Evolutionary conservation across 92 coral and sea anemone genomes (phyloP), one percentile per base, ranked within the genome.

Genomic region (Epizoanthus illoricatus): DNA sequence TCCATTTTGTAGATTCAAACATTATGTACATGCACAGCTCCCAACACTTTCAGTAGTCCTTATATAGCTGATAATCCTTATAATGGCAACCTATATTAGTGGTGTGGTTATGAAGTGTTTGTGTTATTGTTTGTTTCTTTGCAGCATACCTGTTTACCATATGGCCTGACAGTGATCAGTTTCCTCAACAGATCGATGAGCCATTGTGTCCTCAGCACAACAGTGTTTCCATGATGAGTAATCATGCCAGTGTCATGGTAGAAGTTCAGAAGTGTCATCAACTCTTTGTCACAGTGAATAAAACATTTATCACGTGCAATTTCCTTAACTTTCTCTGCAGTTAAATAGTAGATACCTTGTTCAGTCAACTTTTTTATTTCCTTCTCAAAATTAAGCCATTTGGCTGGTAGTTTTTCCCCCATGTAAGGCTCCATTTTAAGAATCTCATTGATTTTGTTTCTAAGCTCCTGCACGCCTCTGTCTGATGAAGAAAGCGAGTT

Each of bases 381-480:
- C 21, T 87, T 87, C 73, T 87, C 90, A 58, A 87, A 87, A 78
- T 76, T 76, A 12, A 87, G 75, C 90, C 90, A 87, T 36, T 87
- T 87, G 11, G 80, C 87, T 4, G 90, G 90, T 24, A 87, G 79
- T 18, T 67, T 65, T 21, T 72, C 83, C 10, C 63, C 61, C 19
- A 71, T 59, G 73, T 66, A 72, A 66, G 83, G 20, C 33, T 84
- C 84, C 33, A 81, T 64, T 7, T 85, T 71, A 28, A 87, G 40
- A 42, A 82, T 58, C n/a, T 87, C 71, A 17, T 54, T 49, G 6
- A 87, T 81, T 41, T 24, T 68, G 20, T 54, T 10, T 54, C 79
- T 67, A 20, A 87, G 71, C 39, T 60, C 73, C 73, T 68, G 63
- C 9, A 87, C 55, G 2, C 28, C 90, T 2, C 75, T 41, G n/a